These are phyloP conservation scores for Drosophila limbata DNA, from an alignment of 2,888 invertebrate genomes.

Conservation along the genomic window DNA sequence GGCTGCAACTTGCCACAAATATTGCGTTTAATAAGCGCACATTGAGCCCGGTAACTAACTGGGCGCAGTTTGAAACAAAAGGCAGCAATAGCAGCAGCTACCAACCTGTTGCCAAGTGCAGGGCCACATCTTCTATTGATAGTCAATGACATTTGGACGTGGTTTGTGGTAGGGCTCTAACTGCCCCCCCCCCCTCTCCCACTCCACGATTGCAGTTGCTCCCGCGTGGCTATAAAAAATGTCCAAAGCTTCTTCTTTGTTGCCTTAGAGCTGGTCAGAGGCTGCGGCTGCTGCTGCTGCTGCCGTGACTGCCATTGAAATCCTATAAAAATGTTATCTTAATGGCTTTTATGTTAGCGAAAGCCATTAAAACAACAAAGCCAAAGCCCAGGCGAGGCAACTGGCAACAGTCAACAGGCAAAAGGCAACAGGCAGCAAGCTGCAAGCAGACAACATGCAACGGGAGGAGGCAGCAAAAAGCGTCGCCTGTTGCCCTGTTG, in stretches of 20 bases:
- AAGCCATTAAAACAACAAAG: slow-evolving; percentile 79
- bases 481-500: slow-evolving; percentile 59
- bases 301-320: slow-evolving; percentile 72
- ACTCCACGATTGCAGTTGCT: slow-evolving; percentile 22
- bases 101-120: slow-evolving; percentile 38
- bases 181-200: background rate
- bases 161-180: slow-evolving; percentile 65
- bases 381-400: slow-evolving; percentile 49
- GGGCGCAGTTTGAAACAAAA: slow-evolving; percentile 65
- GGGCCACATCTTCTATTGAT: slow-evolving; percentile 76
- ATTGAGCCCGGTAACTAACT: slow-evolving; percentile 61
- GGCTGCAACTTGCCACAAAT: slow-evolving; percentile 75
- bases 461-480: slow-evolving; percentile 53
- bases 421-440: slow-evolving; percentile 48
- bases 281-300: slow-evolving; percentile 48
- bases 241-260: slow-evolving; percentile 62
- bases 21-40: slow-evolving; percentile 81
- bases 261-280: slow-evolving; percentile 45
- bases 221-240: slow-evolving; percentile 58
- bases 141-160: slow-evolving; percentile 81
- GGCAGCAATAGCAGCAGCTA: slow-evolving; percentile 28
- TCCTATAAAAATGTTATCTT: slow-evolving; percentile 83
- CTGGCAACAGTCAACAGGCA: slow-evolving; percentile 47
- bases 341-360: slow-evolving; percentile 84
- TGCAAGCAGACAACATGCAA: slow-evolving; percentile 59